phyloP scores from a whole-genome alignment of 2,797 vertebrate species.

The Setipinna tenuifilis region DNA sequence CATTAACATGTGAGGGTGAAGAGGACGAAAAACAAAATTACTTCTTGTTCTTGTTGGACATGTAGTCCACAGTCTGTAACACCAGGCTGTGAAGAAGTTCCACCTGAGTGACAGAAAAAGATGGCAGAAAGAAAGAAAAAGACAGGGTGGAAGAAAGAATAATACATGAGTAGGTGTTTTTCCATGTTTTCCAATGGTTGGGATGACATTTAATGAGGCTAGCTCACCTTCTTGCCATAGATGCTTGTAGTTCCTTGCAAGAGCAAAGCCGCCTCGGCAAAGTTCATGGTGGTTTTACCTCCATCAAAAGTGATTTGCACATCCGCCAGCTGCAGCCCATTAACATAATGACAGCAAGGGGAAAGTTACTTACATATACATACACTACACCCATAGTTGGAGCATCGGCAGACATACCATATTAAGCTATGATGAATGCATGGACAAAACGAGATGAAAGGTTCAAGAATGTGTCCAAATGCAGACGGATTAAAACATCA shows the following conservation, averaged over 20 bases:
- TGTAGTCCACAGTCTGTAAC: constrained; percentile 87
- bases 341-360: background rate
- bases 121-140: background rate
- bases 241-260: constrained; percentile 92
- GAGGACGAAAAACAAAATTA: constrained; percentile 28
- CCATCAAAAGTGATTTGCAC: constrained; percentile 91
- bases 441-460: background rate
- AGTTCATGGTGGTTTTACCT: constrained; percentile 89
- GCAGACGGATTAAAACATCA: background rate
- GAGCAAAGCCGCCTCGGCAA: constrained; percentile 88
- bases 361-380: background rate
- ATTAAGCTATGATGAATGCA: background rate
- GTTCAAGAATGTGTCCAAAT: background rate
- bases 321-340: constrained; percentile 81
- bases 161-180: background rate
- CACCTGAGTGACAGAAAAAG: constrained; percentile 75
- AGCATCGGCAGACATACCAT: background rate
- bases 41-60: constrained; percentile 85
- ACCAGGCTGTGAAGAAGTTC: constrained; percentile 91
- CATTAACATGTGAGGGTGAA: background rate
- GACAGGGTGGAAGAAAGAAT: background rate
- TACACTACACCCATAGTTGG: background rate
- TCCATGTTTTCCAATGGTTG: no score
- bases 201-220: no score
- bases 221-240: constrained; percentile 91